Evolutionary conservation across 2,113 vertebrate genomes (phyloP), one percentile per base, ranked within the genome.

Genomic region (Clarias macrocephalus): DNA sequence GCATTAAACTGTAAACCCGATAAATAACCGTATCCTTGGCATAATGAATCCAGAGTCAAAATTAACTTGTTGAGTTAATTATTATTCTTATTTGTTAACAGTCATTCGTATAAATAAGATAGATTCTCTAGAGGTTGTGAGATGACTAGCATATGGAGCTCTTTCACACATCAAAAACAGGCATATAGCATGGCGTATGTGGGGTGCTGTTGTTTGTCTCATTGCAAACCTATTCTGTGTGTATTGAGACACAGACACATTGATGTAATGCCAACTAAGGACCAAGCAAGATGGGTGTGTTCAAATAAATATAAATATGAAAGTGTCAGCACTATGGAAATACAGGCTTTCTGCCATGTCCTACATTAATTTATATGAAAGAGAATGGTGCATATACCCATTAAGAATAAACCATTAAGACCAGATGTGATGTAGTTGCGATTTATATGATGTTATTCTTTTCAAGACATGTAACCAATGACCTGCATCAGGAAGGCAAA

Each of bases 321-420:
- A 70, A 18, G 73, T 82, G 76, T 52, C 73, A 59, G 60, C 65
- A 81, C 54, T 72, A 85, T 0, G 87, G 60, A 42, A 73, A 73
- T 48, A 84, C 60, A 75, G 83, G 66, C 75, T 12, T 87, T 87
- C 57, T 81, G 57, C 65, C 82, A 30, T 84, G 80, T 87, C 80
- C 82, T 76, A 80, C 80, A 83, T 87, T 77, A 62, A 28, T 10
- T 80, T 56, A 80, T 65, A 56, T 77, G 19, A 48, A 48, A 80
- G 80, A 56, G 60, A 28, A 59, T 80, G 54, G 48, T 75, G 54
- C 65, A 75, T 48, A 48, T 7, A 48, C 6, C 48, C 54, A 77
- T 84, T 81, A 72, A 19, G 48, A 48, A 42, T 42, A 42, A 42
- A 42, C 42, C 42, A 42, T 42, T 42, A 42, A 42, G 42, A 42